Percentiles rank a stretch among this genome's conserved stretches.
Evolutionary conservation across 92 coral and sea anemone species (phyloP).

Genomic region (Palythoa caribaeorum): DNA sequence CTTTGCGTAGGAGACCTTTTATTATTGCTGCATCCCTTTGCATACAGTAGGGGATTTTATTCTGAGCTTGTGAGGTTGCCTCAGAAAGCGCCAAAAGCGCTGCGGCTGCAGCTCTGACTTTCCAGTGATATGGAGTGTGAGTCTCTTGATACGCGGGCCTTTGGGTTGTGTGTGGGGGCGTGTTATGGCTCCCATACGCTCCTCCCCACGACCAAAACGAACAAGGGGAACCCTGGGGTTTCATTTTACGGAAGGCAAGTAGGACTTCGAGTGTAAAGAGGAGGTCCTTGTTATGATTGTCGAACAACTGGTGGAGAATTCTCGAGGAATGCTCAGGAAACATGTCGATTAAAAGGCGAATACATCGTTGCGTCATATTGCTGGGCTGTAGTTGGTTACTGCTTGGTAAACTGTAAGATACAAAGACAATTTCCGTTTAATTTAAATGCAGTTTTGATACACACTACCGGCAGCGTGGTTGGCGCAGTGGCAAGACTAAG

Average conservation of each 20-base stretch:
- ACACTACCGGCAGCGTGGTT: too few species aligned
- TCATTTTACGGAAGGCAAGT: conserved; percentile 35
- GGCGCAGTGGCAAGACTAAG: too few species aligned
- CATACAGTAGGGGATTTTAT: background rate
- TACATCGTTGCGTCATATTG: conserved; percentile 24
- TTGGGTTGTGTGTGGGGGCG: background rate
- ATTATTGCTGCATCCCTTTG: background rate
- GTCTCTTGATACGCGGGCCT: background rate
- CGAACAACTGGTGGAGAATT: conserved; percentile 51
- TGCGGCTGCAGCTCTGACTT: conserved; percentile 41
- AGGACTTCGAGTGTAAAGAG: conserved; percentile 63
- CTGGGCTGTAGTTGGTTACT: conserved; percentile 1
- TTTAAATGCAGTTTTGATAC: background rate
- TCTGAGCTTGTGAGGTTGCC: conserved; percentile 34
- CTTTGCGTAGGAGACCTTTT: background rate
- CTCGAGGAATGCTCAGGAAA: conserved; percentile 57
- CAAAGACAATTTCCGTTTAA: background rate
- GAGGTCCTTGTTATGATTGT: conserved; percentile 55
- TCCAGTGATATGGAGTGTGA: conserved; percentile 12
- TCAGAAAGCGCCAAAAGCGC: conserved; percentile 42
- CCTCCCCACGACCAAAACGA: conserved; percentile 13
- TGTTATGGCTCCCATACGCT: background rate
- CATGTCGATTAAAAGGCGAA: conserved; percentile 44
- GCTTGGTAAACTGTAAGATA: background rate
- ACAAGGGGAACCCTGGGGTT: background rate